Evolutionary conservation across 2,113 vertebrate species (phyloP), one percentile per base, ranked within the genome.

Genomic region (Phalacrocorax aristotelis): DNA sequence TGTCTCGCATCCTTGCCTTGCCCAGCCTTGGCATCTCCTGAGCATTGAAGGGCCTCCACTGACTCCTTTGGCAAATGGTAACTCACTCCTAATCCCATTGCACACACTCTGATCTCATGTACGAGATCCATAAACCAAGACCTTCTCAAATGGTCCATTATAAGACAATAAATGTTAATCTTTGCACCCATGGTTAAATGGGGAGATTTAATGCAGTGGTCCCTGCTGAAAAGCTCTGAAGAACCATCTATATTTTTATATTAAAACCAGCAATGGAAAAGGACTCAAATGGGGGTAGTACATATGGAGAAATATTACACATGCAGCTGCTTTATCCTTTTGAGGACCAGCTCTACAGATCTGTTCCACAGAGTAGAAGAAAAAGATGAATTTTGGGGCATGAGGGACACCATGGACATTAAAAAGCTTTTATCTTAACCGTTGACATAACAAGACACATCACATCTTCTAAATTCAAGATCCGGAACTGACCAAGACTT

Each of bases 281-380:
- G 42, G 48, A 75, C 2, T 8, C 25, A 44, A 17, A 52, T 0
- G 0, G 29, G 5, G 13, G 27, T 7, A 8, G n/a, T 13, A 48
- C 0, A 9, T 14, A 61, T 42, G 48, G 42, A 90, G 25, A 57
- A 42, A 60, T 14, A 51, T 30, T 34, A 14, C 0, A 29, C 0
- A 34, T 42, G 38, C 36, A 57, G 32, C 36, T 72, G 23, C 25
- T 94, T 49, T 29, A 52, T 72, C 42, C 27, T 70, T 74, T 40
- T 11, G 13, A 87, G 74, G 30, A 64, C 20, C 21, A 94, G 62
- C 32, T 64, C 55, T 51, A 58, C 3, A 15, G 60, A 87, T 46
- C 22, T 92, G 54, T 40, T 68, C 22, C 65, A 46, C 0, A 2
- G 15, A 69, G 29, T 9, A 58, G 42, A 49, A 66, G 48, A 76